phyloP scores from a whole-genome alignment of 2,888 invertebrate species.

The Pandemis cinnamomeana region DNA sequence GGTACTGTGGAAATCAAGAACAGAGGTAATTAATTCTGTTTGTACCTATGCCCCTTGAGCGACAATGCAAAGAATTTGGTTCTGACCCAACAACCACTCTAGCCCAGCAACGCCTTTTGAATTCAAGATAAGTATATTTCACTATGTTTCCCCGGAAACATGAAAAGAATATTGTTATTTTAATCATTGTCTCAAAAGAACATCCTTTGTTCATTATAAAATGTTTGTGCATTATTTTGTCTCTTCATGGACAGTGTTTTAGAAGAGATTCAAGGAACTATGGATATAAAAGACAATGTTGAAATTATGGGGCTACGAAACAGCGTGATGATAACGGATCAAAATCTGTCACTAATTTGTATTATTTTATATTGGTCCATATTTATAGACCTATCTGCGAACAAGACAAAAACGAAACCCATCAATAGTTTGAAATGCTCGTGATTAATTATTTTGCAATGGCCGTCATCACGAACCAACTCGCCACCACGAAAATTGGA shows the following conservation, averaged over 20 bases:
- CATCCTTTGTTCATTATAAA: conserved; percentile 4
- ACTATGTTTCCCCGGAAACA: background rate
- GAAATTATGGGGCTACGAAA: background rate
- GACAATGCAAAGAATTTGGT: conserved; percentile 1
- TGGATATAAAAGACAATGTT: background rate
- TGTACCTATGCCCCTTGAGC: conserved; percentile 2
- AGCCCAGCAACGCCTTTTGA: background rate
- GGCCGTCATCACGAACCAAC: too few species aligned
- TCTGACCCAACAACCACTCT: background rate
- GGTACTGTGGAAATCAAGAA: background rate
- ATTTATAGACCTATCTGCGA: too few species aligned
- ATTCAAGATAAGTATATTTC: background rate
- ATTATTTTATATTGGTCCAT: too few species aligned
- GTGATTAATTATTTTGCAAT: too few species aligned
- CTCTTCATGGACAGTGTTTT: background rate
- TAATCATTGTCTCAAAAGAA: background rate
- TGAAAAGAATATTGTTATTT: conserved; percentile 1
- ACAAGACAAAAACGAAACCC: too few species aligned
- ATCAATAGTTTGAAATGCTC: too few species aligned
- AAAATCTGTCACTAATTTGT: too few species aligned
- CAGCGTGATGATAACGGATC: too few species aligned
- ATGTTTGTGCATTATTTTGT: background rate
- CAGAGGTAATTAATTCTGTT: conserved; percentile 5
- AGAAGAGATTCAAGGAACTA: background rate
- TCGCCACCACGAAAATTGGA: too few species aligned